Evolutionary conservation across 2,888 invertebrate species (phyloP).

Genomic region (Netelia melanura): DNA sequence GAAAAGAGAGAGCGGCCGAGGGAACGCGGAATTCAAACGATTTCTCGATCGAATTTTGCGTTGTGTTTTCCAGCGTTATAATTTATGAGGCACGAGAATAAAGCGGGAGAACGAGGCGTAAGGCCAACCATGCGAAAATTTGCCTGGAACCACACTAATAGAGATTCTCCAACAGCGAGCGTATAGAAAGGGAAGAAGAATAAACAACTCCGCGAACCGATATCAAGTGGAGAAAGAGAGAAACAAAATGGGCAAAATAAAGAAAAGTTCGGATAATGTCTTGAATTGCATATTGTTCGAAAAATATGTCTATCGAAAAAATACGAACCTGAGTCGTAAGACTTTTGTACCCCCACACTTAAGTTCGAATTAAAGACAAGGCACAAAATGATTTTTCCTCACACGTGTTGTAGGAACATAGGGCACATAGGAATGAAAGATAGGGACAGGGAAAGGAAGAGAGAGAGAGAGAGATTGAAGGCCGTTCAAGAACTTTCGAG

Average conservation of each 20-base stretch:
- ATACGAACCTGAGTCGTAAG: too few relatives aligned
- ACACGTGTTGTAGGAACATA: too few relatives aligned
- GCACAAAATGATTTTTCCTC: too few relatives aligned
- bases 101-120: not conserved
- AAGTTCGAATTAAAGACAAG: too few relatives aligned
- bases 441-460: too few relatives aligned
- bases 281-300: not conserved
- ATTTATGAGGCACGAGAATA: constrained; percentile 74
- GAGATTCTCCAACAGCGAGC: constrained; percentile 42
- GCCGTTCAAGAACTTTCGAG: too few relatives aligned
- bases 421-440: too few relatives aligned
- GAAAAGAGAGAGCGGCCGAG: constrained; percentile 11
- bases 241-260: constrained; percentile 19
- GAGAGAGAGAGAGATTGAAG: too few relatives aligned
- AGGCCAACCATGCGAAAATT: constrained; percentile 40
- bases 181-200: not conserved
- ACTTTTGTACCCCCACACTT: too few relatives aligned
- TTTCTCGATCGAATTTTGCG: constrained; percentile 82
- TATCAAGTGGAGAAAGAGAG: constrained; percentile 22
- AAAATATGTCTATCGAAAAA: too few relatives aligned
- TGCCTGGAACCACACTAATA: constrained; percentile 58
- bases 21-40: constrained; percentile 80
- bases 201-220: constrained; percentile 25
- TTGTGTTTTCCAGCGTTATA: constrained; percentile 75
- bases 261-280: constrained; percentile 5